Evolutionary conservation across 2,888 invertebrate genomes (phyloP).

Genomic region (Eledone cirrhosa): DNA sequence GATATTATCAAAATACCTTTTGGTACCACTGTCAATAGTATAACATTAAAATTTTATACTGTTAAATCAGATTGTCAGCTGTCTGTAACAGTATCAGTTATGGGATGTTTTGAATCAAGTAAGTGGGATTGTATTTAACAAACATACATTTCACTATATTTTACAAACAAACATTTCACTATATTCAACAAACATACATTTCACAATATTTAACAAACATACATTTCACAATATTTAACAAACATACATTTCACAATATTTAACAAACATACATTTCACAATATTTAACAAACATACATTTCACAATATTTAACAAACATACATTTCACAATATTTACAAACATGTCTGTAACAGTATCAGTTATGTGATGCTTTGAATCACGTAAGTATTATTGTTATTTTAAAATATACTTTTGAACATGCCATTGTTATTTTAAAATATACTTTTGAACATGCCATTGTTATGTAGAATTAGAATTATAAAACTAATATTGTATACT

Average conservation of each 20-base stretch:
- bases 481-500: too few relatives aligned
- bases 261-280: too few relatives aligned
- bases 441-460: background rate
- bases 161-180: too few relatives aligned
- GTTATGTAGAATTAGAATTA: too few relatives aligned
- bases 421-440: background rate
- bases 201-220: too few relatives aligned
- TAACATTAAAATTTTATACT: background rate
- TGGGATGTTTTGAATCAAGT: constrained; percentile 23
- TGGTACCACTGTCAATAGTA: background rate
- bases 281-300: too few relatives aligned
- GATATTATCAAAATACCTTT: constrained; percentile 7
- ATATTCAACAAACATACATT: too few relatives aligned
- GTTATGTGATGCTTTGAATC: background rate
- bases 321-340: too few relatives aligned
- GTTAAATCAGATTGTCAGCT: background rate
- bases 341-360: constrained; percentile 12
- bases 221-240: too few relatives aligned
- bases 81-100: background rate
- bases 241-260: too few relatives aligned
- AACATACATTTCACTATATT: too few relatives aligned
- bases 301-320: too few relatives aligned
- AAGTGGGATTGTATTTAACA: background rate
- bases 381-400: background rate
- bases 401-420: background rate